phyloP scores from a whole-genome alignment of 2,113 vertebrate genomes.

The Polyodon spathula region DNA sequence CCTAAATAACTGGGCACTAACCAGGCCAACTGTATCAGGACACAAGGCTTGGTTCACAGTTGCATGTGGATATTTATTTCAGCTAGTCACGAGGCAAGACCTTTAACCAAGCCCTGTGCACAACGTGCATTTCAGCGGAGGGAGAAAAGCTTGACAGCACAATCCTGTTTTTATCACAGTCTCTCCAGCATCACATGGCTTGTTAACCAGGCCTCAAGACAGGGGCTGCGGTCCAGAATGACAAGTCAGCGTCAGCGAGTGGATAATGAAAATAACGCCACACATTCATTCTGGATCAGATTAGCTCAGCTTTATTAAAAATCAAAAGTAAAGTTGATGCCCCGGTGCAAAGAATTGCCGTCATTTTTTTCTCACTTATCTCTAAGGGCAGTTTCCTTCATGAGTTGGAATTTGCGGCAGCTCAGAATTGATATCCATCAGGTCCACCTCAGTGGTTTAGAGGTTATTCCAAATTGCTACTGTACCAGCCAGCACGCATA shows the following conservation, averaged over 20 bases:
- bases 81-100: background rate
- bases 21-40: background rate
- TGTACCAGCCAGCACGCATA: background rate
- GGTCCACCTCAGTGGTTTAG: background rate
- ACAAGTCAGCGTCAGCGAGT: background rate
- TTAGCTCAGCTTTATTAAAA: background rate
- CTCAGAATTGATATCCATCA: background rate
- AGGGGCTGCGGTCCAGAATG: background rate
- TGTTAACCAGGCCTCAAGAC: background rate
- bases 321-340: background rate
- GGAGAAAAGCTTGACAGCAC: background rate
- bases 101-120: conserved; percentile 1
- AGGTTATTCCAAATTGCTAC: background rate
- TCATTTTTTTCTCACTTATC: background rate
- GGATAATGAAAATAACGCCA: conserved; percentile 8
- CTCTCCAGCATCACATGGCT: background rate
- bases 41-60: background rate
- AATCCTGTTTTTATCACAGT: background rate
- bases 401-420: background rate
- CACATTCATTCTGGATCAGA: conserved; percentile 6
- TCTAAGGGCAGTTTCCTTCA: background rate
- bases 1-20: too few species aligned
- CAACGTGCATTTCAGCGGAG: background rate
- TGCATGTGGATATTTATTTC: background rate
- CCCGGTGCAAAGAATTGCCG: background rate